phyloP scores from a whole-genome alignment of 2,113 vertebrate species.

The Oncorhynchus clarkii region DNA sequence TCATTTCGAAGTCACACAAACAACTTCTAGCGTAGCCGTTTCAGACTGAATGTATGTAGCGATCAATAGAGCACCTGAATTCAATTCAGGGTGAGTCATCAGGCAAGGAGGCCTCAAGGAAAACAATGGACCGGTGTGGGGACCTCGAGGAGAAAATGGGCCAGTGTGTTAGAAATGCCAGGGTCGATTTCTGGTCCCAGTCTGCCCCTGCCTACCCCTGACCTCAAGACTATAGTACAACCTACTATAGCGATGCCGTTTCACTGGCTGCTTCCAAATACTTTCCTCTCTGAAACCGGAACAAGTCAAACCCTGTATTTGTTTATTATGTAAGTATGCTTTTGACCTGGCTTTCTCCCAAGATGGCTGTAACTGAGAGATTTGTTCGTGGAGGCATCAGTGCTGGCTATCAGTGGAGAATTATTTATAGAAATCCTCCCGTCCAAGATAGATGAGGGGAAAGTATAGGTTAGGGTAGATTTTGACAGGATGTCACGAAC shows the following conservation, averaged over 20 bases:
- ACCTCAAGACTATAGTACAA: slow-evolving; percentile 36
- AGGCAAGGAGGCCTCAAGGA: too few relatives aligned
- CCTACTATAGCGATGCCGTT: slow-evolving; percentile 50
- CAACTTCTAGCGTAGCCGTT: too few relatives aligned
- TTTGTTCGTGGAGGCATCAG: slow-evolving; percentile 72
- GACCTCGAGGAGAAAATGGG: too few relatives aligned
- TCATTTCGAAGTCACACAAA: too few relatives aligned
- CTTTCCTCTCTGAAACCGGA: slow-evolving; percentile 66
- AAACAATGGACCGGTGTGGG: too few relatives aligned
- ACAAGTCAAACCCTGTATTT: slow-evolving; percentile 62
- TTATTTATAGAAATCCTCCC: slow-evolving; percentile 68
- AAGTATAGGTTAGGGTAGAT: slow-evolving; percentile 27
- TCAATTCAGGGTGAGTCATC: too few relatives aligned
- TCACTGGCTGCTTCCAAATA: slow-evolving; percentile 56
- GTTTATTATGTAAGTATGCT: slow-evolving; percentile 71
- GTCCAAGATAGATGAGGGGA: slow-evolving; percentile 56
- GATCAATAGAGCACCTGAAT: too few relatives aligned
- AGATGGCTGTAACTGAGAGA: slow-evolving; percentile 72
- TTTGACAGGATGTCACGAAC: background rate
- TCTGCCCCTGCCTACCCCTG: slow-evolving; percentile 43
- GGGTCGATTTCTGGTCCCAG: slow-evolving; percentile 51
- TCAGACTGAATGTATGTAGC: too few relatives aligned
- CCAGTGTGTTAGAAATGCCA: slow-evolving; percentile 32
- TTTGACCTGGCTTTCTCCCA: slow-evolving; percentile 68
- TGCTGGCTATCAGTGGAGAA: slow-evolving; percentile 69